phyloP scores from a whole-genome alignment of 2,797 vertebrate species.

The Lerista edwardsae region DNA sequence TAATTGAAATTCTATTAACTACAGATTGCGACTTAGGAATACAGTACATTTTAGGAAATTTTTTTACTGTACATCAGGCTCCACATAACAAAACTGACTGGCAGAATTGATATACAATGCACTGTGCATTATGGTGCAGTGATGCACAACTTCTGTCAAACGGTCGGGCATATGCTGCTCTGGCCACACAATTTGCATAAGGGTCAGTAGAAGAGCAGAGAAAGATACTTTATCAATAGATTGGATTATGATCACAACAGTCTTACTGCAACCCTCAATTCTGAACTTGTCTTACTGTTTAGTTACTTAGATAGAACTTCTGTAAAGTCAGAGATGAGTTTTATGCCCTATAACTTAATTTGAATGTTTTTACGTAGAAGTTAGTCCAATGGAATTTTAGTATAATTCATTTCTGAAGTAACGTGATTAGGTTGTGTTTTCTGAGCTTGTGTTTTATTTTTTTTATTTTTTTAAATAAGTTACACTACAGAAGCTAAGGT shows the following conservation, averaged over 20 bases:
- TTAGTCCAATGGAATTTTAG: neutral
- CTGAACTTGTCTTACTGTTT: neutral
- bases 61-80: constrained; percentile 71
- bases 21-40: constrained; percentile 66
- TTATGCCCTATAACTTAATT: neutral
- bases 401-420: neutral
- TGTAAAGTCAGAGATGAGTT: constrained; percentile 14
- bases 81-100: constrained; percentile 45
- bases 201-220: constrained; percentile 75
- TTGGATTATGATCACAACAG: constrained; percentile 56
- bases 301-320: neutral
- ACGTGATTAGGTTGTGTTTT: constrained; percentile 20
- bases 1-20: constrained; percentile 55
- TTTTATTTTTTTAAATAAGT: neutral
- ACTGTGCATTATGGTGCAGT: constrained; percentile 17
- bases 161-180: constrained; percentile 71
- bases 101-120: no score
- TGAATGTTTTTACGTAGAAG: neutral
- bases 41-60: constrained; percentile 64
- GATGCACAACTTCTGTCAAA: constrained; percentile 79
- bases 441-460: constrained; percentile 47
- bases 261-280: neutral
- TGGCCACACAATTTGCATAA: constrained; percentile 74
- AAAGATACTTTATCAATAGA: constrained; percentile 67
- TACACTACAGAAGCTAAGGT: accelerated